These are phyloP conservation scores for Eupsittula cactorum DNA, from an alignment of 2,113 vertebrate species.

Conservation along the genomic window DNA sequence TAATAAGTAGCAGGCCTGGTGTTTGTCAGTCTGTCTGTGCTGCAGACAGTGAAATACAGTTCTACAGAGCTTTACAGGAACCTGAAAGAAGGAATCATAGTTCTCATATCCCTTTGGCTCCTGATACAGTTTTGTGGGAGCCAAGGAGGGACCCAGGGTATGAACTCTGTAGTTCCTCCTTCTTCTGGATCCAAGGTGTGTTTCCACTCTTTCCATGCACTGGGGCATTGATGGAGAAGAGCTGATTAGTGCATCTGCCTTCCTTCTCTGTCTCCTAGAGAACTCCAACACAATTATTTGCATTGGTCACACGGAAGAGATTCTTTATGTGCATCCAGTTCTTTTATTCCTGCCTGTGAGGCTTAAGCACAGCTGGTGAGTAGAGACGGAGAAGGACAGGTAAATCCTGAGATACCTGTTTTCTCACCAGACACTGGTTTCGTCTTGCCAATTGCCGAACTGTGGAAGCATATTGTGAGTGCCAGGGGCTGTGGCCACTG, in stretches of 20 bases:
- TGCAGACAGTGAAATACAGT: not conserved
- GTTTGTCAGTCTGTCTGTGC: not conserved
- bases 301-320: not conserved
- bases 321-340: not conserved
- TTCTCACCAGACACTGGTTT: not conserved
- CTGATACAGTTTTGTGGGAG: not conserved
- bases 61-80: not conserved
- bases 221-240: not conserved
- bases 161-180: not conserved
- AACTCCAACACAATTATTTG: not conserved
- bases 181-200: not conserved
- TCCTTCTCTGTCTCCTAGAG: not conserved
- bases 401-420: not conserved
- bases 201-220: not conserved
- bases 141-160: not conserved
- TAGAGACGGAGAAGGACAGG: not conserved
- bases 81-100: not conserved
- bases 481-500: not conserved
- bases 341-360: not conserved
- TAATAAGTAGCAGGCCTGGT: not conserved
- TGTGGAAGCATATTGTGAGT: conserved; percentile 13
- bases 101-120: not conserved
- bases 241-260: not conserved
- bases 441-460: not conserved
- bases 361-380: not conserved